Evolutionary conservation across 1,140 invertebrate genomes (phyloP).

Genomic region (Frieseomelitta varia): DNA sequence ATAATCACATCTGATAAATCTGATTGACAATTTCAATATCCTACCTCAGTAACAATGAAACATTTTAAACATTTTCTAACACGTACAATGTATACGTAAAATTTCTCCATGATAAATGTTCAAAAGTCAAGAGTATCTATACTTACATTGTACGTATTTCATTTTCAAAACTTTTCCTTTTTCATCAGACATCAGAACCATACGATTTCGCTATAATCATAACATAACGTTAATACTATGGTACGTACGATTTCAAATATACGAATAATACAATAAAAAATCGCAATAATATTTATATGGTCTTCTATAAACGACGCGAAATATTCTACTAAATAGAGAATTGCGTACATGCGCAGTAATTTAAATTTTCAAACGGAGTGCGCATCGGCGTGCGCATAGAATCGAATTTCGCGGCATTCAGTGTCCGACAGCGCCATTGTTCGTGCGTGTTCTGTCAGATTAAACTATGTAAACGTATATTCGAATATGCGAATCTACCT

Average conservation of each 20-base stretch:
- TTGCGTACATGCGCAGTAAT: background rate
- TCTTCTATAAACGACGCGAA: background rate
- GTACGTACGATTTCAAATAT: background rate
- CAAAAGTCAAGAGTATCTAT: background rate
- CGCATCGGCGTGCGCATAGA: background rate
- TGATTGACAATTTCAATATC: background rate
- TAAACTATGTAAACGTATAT: background rate
- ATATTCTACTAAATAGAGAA: background rate
- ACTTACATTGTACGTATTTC: background rate
- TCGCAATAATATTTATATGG: background rate
- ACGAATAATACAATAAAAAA: background rate
- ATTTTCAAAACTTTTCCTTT: background rate
- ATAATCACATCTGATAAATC: too few relatives aligned
- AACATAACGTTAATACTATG: background rate
- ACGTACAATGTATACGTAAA: background rate
- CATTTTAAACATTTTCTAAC: background rate
- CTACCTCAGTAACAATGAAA: too few relatives aligned
- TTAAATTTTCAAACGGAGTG: background rate
- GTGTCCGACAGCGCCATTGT: background rate
- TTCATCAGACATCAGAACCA: background rate
- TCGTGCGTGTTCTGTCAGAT: background rate
- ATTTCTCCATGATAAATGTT: background rate
- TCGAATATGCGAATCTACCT: background rate
- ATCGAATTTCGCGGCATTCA: background rate
- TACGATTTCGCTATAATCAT: background rate